Base-by-base conservation (phyloP, 1,140 invertebrate species). In the Bombus fervidus region DNA sequence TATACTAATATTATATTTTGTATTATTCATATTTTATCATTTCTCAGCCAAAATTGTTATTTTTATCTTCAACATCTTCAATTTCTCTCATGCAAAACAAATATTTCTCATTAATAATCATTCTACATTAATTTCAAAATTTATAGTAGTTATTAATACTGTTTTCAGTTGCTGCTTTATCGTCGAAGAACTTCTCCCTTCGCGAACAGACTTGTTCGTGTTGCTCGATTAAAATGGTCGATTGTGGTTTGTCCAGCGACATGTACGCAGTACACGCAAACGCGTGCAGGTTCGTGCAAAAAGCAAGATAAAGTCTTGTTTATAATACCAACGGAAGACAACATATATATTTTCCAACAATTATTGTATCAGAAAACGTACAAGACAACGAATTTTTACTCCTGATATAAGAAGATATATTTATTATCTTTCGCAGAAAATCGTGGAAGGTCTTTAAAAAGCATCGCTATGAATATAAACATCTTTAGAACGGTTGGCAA, bases 291-390 rank as follows among this genome's bases (percentile, higher is more conserved):
- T 37, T 37, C 25, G 39, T 41, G 37, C 69, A 82, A 75, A 75
- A 74, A 57, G 13, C 47, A 53, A 53, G 18, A 66, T 82, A 64
- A 74, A 41, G 71, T 75, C 57, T 47, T 39, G 22, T 75, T 72
- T 82, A 75, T 74, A 25, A 15, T 59, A 75, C 62, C 28, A 75
- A 62, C 39, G 22, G 15, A 57, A 8, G 34, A 15, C 47, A 22
- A 53, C 47, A 22, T 18, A 22, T 53, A 53, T 6, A 62, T 18
- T n/a, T n/a, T n/a, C 12, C 28, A n/a, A 59, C 22, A 59, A 62
- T 62, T 62, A 62, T 62, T 62, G 12, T 13, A 12, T 13, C 28
- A n/a, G 12, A 62, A 62, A 62, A 13, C 47, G 47, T 53, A 22
- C 47, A 22, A 53, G 18, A 53, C 47, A 53, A n/a, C 28, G 59